These are phyloP conservation scores for Myotis brandtii DNA, from an alignment of 2,113 vertebrate species.

Conservation along the genomic window DNA sequence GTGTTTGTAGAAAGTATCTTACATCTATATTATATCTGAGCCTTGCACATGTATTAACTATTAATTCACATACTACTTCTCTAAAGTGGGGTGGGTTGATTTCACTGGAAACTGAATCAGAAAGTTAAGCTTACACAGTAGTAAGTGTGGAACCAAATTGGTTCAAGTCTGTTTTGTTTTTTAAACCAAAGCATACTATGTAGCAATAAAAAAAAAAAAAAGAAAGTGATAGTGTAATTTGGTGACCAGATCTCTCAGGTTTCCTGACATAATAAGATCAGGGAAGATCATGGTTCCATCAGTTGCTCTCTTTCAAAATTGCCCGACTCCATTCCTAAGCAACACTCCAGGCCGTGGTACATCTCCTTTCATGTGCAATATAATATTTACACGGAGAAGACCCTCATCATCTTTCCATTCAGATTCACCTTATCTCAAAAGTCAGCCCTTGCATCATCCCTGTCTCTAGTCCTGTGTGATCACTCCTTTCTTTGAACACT, in stretches of 20 bases:
- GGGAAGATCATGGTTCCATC: not conserved
- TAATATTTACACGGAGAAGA: not conserved
- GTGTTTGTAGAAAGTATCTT: not conserved
- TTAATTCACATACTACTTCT: not conserved
- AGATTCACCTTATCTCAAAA: not conserved
- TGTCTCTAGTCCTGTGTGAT: not conserved
- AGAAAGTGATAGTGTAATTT: not conserved
- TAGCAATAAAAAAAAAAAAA: not conserved
- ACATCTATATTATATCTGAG: not conserved
- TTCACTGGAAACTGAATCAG: not conserved
- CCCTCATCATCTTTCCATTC: not conserved
- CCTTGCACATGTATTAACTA: not conserved
- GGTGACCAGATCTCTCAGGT: not conserved
- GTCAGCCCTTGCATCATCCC: not conserved
- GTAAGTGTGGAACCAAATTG: not conserved
- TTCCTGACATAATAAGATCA: not conserved
- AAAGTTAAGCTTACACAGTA: not conserved
- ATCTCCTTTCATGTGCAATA: not conserved
- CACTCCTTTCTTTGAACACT: not conserved
- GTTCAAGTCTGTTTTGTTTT: not conserved
- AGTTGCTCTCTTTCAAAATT: constrained; percentile 26
- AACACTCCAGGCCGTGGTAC: not conserved
- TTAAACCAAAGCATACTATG: not conserved
- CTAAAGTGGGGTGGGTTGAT: not conserved
- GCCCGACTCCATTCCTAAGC: not conserved